Conservation (phyloP, 2,888 invertebrate genomes). For the Nymphalis c-album region DNA sequence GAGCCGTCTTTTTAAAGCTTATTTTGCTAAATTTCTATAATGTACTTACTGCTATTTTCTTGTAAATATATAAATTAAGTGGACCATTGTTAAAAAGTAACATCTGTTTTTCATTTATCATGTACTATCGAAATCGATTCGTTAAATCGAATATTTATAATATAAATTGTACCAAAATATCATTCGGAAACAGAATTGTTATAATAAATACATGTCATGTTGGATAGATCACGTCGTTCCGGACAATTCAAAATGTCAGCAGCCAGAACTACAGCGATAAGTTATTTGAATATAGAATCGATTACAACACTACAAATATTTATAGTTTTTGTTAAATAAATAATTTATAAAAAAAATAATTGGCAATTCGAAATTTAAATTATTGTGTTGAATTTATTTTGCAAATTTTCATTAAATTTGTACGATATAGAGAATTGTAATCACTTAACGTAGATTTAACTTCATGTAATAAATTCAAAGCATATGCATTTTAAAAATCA, state of each 20-base stretch:
- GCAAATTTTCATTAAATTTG: neutral
- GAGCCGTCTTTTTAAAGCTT: slow-evolving; percentile 23
- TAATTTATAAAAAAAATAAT: no score
- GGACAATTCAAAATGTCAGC: no score
- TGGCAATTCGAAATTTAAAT: no score
- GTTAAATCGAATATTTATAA: neutral
- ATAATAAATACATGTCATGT: no score
- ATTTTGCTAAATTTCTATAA: slow-evolving; percentile 32
- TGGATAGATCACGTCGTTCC: neutral
- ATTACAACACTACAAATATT: no score
- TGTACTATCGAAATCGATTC: neutral
- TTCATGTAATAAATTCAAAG: no score
- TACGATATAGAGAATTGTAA: neutral
- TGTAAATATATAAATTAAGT: slow-evolving; percentile 24
- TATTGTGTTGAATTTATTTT: no score
- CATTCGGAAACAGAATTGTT: neutral
- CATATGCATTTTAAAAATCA: no score
- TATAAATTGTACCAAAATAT: neutral
- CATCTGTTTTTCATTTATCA: neutral
- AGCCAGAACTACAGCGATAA: no score
- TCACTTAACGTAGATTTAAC: neutral
- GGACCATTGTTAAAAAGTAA: slow-evolving; percentile 25
- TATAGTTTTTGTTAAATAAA: no score
- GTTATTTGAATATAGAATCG: no score
- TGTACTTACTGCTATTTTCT: slow-evolving; percentile 22